Evolutionary conservation across 2,113 vertebrate species (phyloP).

Genomic region (Triplophysa tibetana): DNA sequence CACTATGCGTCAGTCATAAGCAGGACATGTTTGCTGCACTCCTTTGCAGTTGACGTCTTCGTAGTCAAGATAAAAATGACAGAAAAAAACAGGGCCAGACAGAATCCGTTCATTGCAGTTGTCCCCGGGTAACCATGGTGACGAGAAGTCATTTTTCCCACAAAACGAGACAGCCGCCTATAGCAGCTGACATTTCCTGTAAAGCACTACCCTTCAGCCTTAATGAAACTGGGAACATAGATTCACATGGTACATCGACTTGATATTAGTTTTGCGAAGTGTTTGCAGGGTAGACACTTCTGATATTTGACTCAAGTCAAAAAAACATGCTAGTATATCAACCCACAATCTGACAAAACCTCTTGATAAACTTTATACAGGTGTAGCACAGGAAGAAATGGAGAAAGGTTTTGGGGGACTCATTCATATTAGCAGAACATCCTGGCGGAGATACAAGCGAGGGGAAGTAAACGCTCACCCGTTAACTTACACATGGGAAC

Average conservation of each 20-base stretch:
- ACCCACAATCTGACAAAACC: neutral
- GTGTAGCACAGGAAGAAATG: constrained; percentile 1
- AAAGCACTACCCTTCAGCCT: constrained; percentile 20
- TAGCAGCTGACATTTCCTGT: neutral
- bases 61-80: neutral
- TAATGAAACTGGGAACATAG: neutral
- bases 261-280: neutral
- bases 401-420: neutral
- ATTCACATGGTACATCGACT: neutral
- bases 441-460: constrained; percentile 10
- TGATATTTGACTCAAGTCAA: neutral
- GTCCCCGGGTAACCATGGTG: constrained; percentile 26
- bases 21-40: neutral
- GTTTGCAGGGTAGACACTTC: neutral
- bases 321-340: neutral
- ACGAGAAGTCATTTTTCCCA: constrained; percentile 2
- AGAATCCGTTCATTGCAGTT: neutral
- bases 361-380: neutral
- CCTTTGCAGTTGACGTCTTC: neutral
- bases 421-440: constrained; percentile 1
- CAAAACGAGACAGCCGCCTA: neutral
- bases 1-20: neutral
- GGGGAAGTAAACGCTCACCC: neutral
- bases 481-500: neutral
- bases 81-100: neutral